phyloP scores from a whole-genome alignment of 1,140 invertebrate species.

The Leptinotarsa defecta region DNA sequence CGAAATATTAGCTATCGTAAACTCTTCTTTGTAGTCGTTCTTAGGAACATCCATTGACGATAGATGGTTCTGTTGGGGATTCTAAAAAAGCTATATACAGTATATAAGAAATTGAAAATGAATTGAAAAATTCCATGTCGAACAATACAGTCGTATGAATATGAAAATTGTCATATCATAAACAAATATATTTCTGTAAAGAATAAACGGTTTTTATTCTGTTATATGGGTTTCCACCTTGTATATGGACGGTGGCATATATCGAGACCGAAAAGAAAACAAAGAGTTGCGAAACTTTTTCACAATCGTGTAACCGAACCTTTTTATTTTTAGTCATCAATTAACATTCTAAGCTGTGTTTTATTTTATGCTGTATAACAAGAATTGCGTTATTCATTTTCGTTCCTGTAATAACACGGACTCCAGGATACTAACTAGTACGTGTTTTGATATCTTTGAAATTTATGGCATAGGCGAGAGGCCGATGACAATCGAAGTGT shows the following conservation, averaged over 20 bases:
- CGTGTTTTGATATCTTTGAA: neutral
- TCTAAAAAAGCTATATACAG: too few species aligned
- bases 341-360: neutral
- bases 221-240: too few species aligned
- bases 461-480: slow-evolving; percentile 5
- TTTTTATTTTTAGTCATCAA: slow-evolving; percentile 6
- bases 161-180: too few species aligned
- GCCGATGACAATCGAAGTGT: neutral
- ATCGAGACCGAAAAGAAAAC: neutral
- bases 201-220: too few species aligned
- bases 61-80: too few species aligned
- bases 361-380: neutral
- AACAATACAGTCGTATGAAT: too few species aligned
- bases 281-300: slow-evolving; percentile 6
- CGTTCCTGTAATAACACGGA: neutral
- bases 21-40: too few species aligned
- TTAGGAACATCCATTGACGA: too few species aligned
- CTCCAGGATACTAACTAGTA: neutral
- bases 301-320: neutral
- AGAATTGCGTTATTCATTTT: slow-evolving; percentile 6
- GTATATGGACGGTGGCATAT: neutral
- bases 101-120: too few species aligned
- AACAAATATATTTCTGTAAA: too few species aligned
- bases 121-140: too few species aligned
- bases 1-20: too few species aligned